Conservation (phyloP, 2,113 vertebrate genomes). For the Girardinichthys multiradiatus region DNA sequence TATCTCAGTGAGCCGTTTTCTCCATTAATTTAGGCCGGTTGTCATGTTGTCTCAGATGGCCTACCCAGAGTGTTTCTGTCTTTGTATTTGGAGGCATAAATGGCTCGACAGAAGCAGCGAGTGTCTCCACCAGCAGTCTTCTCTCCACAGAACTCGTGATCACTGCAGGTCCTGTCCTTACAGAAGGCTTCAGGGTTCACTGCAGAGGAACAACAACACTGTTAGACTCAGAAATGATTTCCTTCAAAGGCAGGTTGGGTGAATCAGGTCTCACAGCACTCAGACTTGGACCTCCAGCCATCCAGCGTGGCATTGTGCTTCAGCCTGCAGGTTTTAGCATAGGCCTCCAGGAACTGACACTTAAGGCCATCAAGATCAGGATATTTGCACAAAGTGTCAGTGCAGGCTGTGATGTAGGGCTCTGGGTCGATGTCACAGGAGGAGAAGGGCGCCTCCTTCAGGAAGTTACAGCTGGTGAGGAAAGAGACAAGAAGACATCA, state of each 20-base stretch:
- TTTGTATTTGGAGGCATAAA: slow-evolving; percentile 34
- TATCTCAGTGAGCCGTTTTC: neutral
- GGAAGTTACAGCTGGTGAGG: slow-evolving; percentile 15
- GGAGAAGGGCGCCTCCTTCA: slow-evolving; percentile 19
- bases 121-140: neutral
- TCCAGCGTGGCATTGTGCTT: neutral
- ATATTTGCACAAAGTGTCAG: slow-evolving; percentile 14
- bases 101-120: slow-evolving; percentile 33
- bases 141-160: slow-evolving; percentile 43
- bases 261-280: slow-evolving; percentile 25
- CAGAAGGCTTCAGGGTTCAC: slow-evolving; percentile 9
- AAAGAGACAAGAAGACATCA: neutral
- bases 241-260: neutral
- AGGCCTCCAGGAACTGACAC: slow-evolving; percentile 41
- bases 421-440: slow-evolving; percentile 7
- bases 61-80: slow-evolving; percentile 1
- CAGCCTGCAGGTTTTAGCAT: slow-evolving; percentile 17
- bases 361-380: slow-evolving; percentile 5
- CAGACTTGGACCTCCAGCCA: neutral
- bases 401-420: slow-evolving; percentile 34
- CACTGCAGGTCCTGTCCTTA: slow-evolving; percentile 36
- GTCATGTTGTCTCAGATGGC: neutral
- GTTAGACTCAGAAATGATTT: neutral
- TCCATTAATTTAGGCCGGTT: neutral
- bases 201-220: neutral